Percentiles rank a stretch among this genome's conserved stretches.
Conservation (phyloP, 2,888 invertebrate species). For the Phaedon cochleariae region DNA sequence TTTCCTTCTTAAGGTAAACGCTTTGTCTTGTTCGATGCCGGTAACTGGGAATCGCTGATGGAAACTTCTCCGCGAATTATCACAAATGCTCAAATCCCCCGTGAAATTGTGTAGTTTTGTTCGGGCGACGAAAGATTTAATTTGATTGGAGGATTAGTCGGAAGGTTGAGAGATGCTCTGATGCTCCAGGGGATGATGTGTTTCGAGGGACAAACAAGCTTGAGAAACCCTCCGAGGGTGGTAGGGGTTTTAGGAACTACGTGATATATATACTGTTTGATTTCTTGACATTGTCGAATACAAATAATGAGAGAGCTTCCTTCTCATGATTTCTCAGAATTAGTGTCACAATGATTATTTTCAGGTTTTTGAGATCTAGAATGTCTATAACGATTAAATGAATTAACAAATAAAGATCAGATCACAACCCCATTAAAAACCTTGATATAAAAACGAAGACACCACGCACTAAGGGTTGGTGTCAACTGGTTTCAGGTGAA, state of each 20-base stretch:
- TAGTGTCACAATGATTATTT: too few relatives aligned
- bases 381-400: too few relatives aligned
- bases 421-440: too few relatives aligned
- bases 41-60: conserved; percentile 9
- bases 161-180: conserved; percentile 5
- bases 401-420: too few relatives aligned
- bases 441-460: too few relatives aligned
- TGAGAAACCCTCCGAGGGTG: neutral
- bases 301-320: too few relatives aligned
- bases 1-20: conserved; percentile 22
- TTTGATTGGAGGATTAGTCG: conserved; percentile 7
- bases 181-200: neutral
- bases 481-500: too few relatives aligned
- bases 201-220: neutral
- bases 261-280: too few relatives aligned
- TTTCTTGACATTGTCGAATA: neutral
- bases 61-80: neutral
- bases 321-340: too few relatives aligned
- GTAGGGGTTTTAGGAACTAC: neutral
- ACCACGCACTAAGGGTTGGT: too few relatives aligned
- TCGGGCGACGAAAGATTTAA: conserved; percentile 14
- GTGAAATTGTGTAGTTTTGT: conserved; percentile 21
- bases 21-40: conserved; percentile 20
- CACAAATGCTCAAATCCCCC: conserved; percentile 14
- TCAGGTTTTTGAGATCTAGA: too few relatives aligned